Evolutionary conservation across 1,140 invertebrate genomes (phyloP).

Genomic region (Eufriesea mexicana): DNA sequence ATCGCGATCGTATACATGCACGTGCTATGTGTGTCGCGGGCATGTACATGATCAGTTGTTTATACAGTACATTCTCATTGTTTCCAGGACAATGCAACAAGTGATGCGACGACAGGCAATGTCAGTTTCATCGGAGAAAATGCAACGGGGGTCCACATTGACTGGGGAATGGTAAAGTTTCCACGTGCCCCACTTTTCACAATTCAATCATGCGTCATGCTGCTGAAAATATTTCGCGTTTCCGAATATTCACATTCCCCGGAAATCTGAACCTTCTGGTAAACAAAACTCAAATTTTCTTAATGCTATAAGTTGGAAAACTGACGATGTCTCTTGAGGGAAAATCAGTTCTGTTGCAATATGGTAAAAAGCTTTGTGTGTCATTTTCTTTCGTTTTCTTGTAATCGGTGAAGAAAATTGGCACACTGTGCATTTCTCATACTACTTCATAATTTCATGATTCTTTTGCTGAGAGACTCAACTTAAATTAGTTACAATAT

Average conservation of each 20-base stretch:
- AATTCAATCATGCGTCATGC: conserved; percentile 27
- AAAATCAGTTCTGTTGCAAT: too few relatives aligned
- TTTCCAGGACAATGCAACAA: conserved; percentile 76
- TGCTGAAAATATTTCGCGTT: background rate
- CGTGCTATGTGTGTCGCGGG: conserved; percentile 7
- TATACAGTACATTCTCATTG: conserved; percentile 55
- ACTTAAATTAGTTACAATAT: too few relatives aligned
- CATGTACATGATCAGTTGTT: conserved; percentile 36
- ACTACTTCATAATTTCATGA: too few relatives aligned
- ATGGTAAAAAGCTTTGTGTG: background rate
- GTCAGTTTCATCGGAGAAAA: conserved; percentile 62
- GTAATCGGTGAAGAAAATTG: too few relatives aligned
- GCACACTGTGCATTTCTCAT: too few relatives aligned
- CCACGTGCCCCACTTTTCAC: conserved; percentile 49
- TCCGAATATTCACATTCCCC: background rate
- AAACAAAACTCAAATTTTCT: too few relatives aligned
- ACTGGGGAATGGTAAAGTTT: conserved; percentile 79
- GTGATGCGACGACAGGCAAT: conserved; percentile 63
- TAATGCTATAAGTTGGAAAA: too few relatives aligned
- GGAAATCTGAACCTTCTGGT: too few relatives aligned
- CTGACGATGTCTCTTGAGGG: too few relatives aligned
- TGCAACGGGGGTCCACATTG: conserved; percentile 51
- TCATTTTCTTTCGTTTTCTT: background rate
- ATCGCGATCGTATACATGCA: conserved; percentile 1
- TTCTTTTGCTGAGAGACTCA: too few relatives aligned